phyloP scores from a whole-genome alignment of 2,797 vertebrate genomes.

The Urophycis tenuis region DNA sequence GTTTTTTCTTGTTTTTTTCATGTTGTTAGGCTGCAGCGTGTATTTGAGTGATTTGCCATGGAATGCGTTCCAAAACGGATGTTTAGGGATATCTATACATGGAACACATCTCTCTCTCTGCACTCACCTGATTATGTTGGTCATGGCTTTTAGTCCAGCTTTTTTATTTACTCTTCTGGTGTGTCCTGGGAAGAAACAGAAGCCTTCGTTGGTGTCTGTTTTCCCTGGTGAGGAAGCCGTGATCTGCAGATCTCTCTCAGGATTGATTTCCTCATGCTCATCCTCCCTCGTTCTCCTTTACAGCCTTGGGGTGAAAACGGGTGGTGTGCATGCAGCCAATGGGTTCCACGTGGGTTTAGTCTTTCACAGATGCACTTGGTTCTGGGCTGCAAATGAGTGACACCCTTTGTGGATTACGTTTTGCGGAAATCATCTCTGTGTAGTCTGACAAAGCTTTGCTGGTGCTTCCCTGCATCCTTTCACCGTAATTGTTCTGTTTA shows the following conservation, averaged over 20 bases:
- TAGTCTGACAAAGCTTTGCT: not conserved
- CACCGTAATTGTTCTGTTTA: not conserved
- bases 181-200: not conserved
- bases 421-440: not conserved
- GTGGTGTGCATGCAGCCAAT: conserved; percentile 16
- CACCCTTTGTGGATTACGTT: not conserved
- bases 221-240: conserved; percentile 12
- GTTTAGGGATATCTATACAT: not conserved
- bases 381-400: conserved; percentile 16
- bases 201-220: not conserved
- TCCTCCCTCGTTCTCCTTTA: conserved; percentile 29
- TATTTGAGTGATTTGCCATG: not conserved
- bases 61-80: not conserved
- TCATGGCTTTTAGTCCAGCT: conserved; percentile 18
- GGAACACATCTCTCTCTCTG: not conserved
- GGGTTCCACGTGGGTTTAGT: conserved; percentile 24
- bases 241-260: conserved; percentile 25
- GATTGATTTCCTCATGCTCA: conserved; percentile 48
- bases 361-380: conserved; percentile 5
- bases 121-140: not conserved
- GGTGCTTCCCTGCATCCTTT: not conserved
- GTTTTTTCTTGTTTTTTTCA: conserved; percentile 29
- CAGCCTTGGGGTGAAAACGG: conserved; percentile 37
- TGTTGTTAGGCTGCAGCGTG: conserved; percentile 16
- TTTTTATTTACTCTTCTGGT: conserved; percentile 33